phyloP scores from a whole-genome alignment of 2,888 invertebrate genomes.

The Ophion ventricosus region DNA sequence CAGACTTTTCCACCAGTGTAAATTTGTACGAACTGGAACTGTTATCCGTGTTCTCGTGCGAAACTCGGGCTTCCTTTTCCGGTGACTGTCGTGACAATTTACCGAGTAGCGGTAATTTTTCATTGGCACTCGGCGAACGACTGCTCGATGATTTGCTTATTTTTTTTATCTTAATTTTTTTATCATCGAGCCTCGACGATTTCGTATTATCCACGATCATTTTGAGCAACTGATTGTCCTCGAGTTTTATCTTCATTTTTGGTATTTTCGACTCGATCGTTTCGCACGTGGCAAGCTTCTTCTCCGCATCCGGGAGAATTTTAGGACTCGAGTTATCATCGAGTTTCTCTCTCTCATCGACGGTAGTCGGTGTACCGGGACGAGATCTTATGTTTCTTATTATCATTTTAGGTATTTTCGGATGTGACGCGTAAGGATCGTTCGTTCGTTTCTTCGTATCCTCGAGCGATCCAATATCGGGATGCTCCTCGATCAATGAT shows the following conservation, averaged over 20 bases:
- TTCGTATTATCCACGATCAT: conserved; percentile 71
- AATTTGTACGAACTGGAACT: conserved; percentile 50
- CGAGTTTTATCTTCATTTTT: conserved; percentile 78
- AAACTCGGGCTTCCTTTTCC: conserved; percentile 28
- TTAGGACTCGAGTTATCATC: conserved; percentile 58
- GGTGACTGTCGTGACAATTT: conserved; percentile 59
- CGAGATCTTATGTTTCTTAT: conserved; percentile 79
- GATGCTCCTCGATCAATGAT: conserved; percentile 40
- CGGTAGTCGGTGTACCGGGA: conserved; percentile 77
- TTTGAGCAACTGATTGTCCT: conserved; percentile 72
- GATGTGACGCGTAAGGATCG: conserved; percentile 63
- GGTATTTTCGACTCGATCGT: conserved; percentile 71
- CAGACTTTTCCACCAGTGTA: conserved; percentile 45
- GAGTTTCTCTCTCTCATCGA: conserved; percentile 51
- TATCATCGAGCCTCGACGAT: conserved; percentile 61
- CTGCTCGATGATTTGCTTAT: conserved; percentile 62
- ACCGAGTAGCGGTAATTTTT: conserved; percentile 46
- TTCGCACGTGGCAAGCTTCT: background rate
- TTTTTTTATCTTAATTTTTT: conserved; percentile 77
- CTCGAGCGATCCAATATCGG: background rate
- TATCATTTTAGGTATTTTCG: conserved; percentile 82
- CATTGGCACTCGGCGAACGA: conserved; percentile 42
- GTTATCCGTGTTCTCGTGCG: conserved; percentile 37
- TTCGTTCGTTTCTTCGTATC: conserved; percentile 33
- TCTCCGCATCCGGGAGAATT: conserved; percentile 13